These are phyloP conservation scores for Chloroclystis v-ata DNA, from an alignment of 2,888 invertebrate genomes.

Conservation along the genomic window DNA sequence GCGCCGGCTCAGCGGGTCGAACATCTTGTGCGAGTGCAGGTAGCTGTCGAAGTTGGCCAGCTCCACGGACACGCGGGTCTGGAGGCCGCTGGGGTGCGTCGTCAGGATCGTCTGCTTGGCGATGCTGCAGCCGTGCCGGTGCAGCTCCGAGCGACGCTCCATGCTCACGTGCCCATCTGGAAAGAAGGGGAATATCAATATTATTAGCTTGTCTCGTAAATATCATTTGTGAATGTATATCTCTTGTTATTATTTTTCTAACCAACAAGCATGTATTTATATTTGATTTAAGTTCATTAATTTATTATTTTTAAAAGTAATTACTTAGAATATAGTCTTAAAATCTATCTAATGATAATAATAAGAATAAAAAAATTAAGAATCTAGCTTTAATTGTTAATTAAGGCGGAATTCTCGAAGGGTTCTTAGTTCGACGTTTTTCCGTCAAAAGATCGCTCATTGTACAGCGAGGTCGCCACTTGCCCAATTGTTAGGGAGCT, in stretches of 20 bases:
- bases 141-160: conserved; percentile 66
- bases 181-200: not conserved
- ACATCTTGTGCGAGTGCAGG: conserved; percentile 49
- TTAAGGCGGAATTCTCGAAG: conserved; percentile 31
- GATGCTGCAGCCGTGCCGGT: conserved; percentile 68
- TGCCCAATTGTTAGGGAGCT: conserved; percentile 41
- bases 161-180: conserved; percentile 36
- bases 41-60: conserved; percentile 70
- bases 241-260: no score
- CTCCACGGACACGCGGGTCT: conserved; percentile 69
- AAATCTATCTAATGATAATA: conserved; percentile 10
- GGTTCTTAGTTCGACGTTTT: conserved; percentile 50
- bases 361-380: conserved; percentile 16
- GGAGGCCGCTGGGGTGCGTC: conserved; percentile 67
- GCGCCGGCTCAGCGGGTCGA: conserved; percentile 49
- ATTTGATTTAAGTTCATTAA: no score
- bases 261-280: no score
- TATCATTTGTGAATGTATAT: no score
- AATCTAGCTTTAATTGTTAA: conserved; percentile 26
- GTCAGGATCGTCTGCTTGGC: conserved; percentile 72
- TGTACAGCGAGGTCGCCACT: conserved; percentile 50
- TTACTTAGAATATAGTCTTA: no score
- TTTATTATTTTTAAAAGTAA: no score
- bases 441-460: conserved; percentile 52
- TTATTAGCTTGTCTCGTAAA: not conserved